Percentiles rank a stretch among this genome's conserved stretches.
These are phyloP conservation scores for Thamnophis elegans DNA, from an alignment of 2,797 vertebrate genomes.

Conservation along the genomic window DNA sequence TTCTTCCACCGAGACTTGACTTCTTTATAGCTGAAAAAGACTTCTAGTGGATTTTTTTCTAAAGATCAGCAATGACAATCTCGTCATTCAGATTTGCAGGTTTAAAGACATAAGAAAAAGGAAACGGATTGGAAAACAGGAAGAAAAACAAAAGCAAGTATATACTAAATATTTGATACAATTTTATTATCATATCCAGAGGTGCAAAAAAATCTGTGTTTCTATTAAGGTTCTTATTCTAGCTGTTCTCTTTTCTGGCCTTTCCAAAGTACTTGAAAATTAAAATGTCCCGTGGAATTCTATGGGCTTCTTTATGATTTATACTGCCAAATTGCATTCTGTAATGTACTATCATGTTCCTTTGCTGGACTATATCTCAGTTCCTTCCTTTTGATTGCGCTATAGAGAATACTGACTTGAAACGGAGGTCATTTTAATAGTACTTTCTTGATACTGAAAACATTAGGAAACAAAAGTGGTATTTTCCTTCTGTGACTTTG, in stretches of 20 bases:
- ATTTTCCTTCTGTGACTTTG: background rate
- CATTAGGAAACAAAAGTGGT: background rate
- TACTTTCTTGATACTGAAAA: background rate
- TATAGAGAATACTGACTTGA: background rate
- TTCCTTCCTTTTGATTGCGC: background rate
- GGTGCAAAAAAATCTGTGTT: background rate
- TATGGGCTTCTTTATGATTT: background rate
- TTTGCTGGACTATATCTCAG: background rate
- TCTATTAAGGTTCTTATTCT: background rate
- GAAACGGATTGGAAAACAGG: background rate
- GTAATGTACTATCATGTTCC: background rate
- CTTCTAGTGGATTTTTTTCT: background rate
- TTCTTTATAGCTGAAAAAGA: background rate
- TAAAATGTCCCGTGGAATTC: background rate
- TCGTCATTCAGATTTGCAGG: background rate
- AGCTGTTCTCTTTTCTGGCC: background rate
- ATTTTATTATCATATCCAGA: background rate
- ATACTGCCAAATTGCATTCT: background rate
- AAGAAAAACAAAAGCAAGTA: background rate
- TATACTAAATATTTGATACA: background rate
- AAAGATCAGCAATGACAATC: background rate
- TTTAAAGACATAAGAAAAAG: background rate
- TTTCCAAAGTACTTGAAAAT: background rate
- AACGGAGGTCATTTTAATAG: background rate
- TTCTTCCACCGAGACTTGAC: background rate